phyloP scores from a whole-genome alignment of 1,140 invertebrate species.

The Drosophila aff. region DNA sequence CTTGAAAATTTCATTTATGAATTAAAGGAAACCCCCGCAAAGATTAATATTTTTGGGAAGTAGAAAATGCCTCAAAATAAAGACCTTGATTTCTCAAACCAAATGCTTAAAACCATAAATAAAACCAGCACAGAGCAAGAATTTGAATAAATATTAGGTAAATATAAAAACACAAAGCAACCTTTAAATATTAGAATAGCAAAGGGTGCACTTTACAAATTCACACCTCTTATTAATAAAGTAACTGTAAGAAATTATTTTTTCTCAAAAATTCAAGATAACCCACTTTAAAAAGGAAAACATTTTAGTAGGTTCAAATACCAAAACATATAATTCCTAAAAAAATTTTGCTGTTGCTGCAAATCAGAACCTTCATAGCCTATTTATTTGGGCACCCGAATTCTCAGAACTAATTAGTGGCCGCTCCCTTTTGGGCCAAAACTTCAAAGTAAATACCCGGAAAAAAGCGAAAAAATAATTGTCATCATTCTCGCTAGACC shows the following conservation, averaged over 20 bases:
- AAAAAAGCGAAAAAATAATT: conserved; percentile 38
- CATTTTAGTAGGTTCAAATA: background rate
- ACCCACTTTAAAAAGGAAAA: too few species aligned
- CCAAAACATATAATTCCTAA: conserved; percentile 7
- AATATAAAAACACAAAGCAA: background rate
- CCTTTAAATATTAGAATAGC: background rate
- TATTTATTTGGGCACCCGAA: conserved; percentile 13
- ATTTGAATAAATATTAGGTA: background rate
- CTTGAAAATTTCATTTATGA: background rate
- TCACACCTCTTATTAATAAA: background rate
- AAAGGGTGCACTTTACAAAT: background rate
- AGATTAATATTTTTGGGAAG: background rate
- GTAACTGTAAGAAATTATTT: background rate
- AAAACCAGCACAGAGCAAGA: background rate
- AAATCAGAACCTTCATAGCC: conserved; percentile 6
- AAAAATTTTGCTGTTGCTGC: conserved; percentile 9
- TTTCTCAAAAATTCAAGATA: too few species aligned
- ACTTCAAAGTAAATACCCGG: conserved; percentile 44
- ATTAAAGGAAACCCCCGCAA: background rate
- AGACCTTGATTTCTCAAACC: rapidly evolving
- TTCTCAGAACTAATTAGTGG: conserved; percentile 46
- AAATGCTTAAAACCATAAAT: background rate
- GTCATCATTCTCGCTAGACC: conserved; percentile 33
- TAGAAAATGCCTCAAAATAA: background rate
- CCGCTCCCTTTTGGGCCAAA: conserved; percentile 5